Evolutionary conservation across 2,888 invertebrate genomes (phyloP).

Genomic region (Acrocyrtus sp.): DNA sequence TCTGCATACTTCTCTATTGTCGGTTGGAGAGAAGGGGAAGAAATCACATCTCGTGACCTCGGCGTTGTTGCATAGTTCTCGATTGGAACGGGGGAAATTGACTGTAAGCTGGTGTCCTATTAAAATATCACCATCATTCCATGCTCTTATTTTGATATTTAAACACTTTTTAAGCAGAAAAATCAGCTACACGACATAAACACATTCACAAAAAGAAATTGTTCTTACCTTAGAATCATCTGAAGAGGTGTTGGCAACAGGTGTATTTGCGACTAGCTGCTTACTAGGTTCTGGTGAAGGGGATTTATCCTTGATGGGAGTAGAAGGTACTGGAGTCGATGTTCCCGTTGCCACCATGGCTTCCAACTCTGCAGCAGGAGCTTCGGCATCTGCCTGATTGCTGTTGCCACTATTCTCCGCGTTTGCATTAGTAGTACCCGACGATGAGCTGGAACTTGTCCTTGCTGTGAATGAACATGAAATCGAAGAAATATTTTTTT

Average conservation of each 20-base stretch:
- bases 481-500: conserved; percentile 1
- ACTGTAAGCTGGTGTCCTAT: conserved; percentile 60
- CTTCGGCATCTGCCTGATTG: conserved; percentile 22
- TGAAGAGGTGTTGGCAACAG: conserved; percentile 52
- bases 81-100: conserved; percentile 61
- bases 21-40: conserved; percentile 33
- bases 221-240: conserved; percentile 55
- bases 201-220: background rate
- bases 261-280: conserved; percentile 50
- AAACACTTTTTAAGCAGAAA: no score
- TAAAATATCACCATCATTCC: no score
- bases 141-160: no score
- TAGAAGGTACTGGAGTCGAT: conserved; percentile 37
- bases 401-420: conserved; percentile 17
- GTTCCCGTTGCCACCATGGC: conserved; percentile 22
- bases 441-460: conserved; percentile 45
- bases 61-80: conserved; percentile 60
- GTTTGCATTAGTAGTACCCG: conserved; percentile 31
- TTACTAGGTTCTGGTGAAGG: conserved; percentile 51
- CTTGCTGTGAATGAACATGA: conserved; percentile 26
- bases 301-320: conserved; percentile 46
- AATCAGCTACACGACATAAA: background rate
- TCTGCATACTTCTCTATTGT: conserved; percentile 31
- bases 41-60: conserved; percentile 28
- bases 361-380: conserved; percentile 12